Base-by-base conservation (phyloP, 2,888 invertebrate genomes). In the Amitus sp. region DNA sequence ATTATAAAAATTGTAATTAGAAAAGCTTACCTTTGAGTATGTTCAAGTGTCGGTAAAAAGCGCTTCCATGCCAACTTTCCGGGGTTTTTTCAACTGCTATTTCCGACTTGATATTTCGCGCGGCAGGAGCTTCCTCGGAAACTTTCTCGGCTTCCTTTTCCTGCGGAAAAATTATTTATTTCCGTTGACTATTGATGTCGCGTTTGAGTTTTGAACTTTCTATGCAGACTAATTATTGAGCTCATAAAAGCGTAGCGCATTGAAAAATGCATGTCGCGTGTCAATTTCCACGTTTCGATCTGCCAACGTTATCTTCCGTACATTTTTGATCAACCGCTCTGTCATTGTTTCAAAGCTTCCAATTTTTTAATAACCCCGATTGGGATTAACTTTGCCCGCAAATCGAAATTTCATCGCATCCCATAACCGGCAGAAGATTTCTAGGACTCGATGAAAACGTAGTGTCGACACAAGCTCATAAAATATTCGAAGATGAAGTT, bases 81-180 rank as follows among this genome's bases (percentile, higher is more conserved):
- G 74, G 72, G 67, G 72, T 76, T 66, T 76, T 76, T 17, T 74
- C 68, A 5, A 73, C 53, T 45, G 65, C 55, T 19, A 78, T 55
- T 58, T 80, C 77, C 17, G 79, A 72, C 55, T 79, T 80, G 1
- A 78, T 70, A 53, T 80, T 79, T 23, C 77, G 74, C 43, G 72
- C 42, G 27, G 73, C 67, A 9, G 75, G 73, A 3, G 70, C 68
- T 50, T 79, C 79, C 54, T 79, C 80, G 2, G 78, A 73, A 27
- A 77, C 69, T 66, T 80, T 80, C 58, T 79, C 80, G 7, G 79
- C 78, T 57, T 80, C 80, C 46, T 78, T 74, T 66, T 80, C 80
- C 80, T 80, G 52, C 3, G 65, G 67, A 37, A 33, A 40, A 45
- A 30, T 30, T 30, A 2, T n/a, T n/a, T n/a, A n/a, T n/a, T n/a